These are phyloP conservation scores for Astropecten irregularis DNA, from an alignment of 53 echinoderm and acorn worm species.

Conservation along the genomic window DNA sequence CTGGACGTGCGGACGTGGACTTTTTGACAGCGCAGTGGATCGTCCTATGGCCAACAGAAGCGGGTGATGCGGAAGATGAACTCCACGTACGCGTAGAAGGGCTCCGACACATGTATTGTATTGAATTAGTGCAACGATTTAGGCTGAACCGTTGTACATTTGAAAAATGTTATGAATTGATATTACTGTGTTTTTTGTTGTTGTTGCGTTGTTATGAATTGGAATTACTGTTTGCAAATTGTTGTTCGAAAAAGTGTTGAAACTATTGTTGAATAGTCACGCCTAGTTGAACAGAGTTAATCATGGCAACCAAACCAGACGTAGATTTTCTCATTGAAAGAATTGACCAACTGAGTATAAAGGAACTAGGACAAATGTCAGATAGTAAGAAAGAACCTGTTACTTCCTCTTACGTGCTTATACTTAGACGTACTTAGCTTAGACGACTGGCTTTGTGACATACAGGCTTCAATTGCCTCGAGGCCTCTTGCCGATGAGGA, in stretches of 20 bases:
- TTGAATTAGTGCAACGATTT: neutral
- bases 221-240: neutral
- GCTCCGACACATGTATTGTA: no score
- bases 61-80: no score
- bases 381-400: neutral
- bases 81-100: no score
- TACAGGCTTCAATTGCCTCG: slow-evolving; percentile 21
- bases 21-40: no score
- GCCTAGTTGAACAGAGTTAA: no score
- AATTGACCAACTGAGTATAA: neutral
- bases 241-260: neutral
- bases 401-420: neutral
- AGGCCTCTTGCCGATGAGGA: slow-evolving; percentile 31
- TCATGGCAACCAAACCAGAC: neutral
- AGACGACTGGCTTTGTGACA: slow-evolving; percentile 18
- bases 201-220: neutral
- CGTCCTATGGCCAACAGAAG: no score
- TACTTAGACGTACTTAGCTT: neutral
- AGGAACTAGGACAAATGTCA: neutral
- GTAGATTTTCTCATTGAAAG: neutral
- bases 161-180: neutral
- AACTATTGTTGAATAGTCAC: neutral
- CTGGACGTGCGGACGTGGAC: no score
- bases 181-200: no score
- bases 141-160: neutral